phyloP scores from a whole-genome alignment of 2,888 invertebrate genomes.

The Athalia rosae region DNA sequence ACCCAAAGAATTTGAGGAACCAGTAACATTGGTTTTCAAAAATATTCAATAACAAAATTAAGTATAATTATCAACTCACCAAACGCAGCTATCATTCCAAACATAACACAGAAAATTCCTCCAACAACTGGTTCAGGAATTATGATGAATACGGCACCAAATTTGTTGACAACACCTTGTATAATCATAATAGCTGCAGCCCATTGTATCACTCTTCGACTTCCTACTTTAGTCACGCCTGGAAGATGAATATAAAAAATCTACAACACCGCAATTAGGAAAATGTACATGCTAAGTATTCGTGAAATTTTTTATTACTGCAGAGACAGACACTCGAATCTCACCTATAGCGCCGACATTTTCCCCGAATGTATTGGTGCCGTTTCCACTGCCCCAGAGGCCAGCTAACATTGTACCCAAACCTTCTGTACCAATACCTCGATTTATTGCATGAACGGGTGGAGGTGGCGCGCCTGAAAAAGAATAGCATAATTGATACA shows the following conservation, averaged over 20 bases:
- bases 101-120: conserved; percentile 88
- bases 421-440: conserved; percentile 90
- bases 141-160: conserved; percentile 86
- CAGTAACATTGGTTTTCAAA: background rate
- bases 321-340: conserved; percentile 11
- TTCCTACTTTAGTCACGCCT: conserved; percentile 80
- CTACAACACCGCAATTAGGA: background rate
- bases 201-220: conserved; percentile 87
- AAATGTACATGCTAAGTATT: background rate
- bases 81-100: conserved; percentile 88
- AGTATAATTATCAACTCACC: conserved; percentile 74
- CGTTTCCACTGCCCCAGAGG: conserved; percentile 90
- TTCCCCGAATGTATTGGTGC: conserved; percentile 92
- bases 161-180: conserved; percentile 85
- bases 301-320: background rate
- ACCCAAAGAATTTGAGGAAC: background rate
- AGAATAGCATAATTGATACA: conserved; percentile 1
- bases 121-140: conserved; percentile 89
- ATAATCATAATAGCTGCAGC: conserved; percentile 84
- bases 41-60: conserved; percentile 14
- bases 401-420: conserved; percentile 90
- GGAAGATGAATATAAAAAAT: background rate
- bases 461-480: conserved; percentile 84
- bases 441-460: conserved; percentile 90
- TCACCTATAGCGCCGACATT: conserved; percentile 91